A percentile compares a stretch with the other conserved stretches of the same genome.
Conservation (phyloP, 2,113 vertebrate species). For the Oreochromis niloticus region DNA sequence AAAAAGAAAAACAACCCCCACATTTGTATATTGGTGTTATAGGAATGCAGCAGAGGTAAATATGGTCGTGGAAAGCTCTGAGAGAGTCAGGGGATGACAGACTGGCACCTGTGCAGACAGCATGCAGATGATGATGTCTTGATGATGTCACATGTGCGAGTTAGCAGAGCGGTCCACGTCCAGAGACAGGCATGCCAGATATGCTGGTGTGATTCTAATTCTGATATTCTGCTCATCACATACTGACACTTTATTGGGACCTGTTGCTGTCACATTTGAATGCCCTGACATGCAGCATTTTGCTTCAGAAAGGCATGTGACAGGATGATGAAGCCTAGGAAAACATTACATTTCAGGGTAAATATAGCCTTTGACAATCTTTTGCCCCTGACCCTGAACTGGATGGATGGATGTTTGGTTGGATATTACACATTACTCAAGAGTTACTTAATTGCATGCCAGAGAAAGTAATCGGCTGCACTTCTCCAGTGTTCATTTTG, state of each 20-base stretch:
- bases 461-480: background rate
- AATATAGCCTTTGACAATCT: background rate
- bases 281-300: background rate
- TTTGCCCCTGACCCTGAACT: background rate
- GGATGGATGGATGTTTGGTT: background rate
- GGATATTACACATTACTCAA: background rate
- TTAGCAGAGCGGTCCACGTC: background rate
- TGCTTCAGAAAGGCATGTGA: background rate
- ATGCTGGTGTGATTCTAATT: background rate
- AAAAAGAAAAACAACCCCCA: accelerated
- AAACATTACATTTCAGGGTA: background rate
- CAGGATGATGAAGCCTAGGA: background rate
- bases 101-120: background rate
- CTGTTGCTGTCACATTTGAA: background rate
- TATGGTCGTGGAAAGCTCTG: background rate
- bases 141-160: background rate
- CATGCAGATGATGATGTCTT: slow-evolving; percentile 1
- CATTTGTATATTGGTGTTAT: background rate
- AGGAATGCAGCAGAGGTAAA: background rate
- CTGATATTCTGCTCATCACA: background rate
- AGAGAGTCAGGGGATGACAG: background rate
- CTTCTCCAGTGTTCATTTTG: background rate
- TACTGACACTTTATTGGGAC: background rate
- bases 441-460: background rate
- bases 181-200: background rate